Evolutionary conservation across 2,888 invertebrate genomes (phyloP), one percentile per base, ranked within the genome.

Genomic region (Nephrocerus scutellatus): DNA sequence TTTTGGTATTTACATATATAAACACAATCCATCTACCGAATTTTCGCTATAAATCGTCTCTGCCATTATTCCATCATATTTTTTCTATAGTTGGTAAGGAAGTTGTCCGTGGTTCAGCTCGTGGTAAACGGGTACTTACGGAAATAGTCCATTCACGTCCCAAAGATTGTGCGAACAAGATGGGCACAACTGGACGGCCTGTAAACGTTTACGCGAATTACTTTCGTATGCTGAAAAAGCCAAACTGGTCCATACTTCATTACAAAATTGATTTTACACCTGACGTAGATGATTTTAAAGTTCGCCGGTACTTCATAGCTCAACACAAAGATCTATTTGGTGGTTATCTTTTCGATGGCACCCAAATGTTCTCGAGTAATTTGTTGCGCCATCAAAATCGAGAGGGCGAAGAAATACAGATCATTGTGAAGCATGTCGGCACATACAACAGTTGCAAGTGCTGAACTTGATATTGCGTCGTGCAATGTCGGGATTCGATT

Each of bases 291-390:
- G 63, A 72, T 16, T 79, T 79, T 0, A 48, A 54, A 0, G 62
- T 75, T 0, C 73, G 80, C 4, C 81, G 77, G 54, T 70, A 62
- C 0, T 59, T 84, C 3, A 45, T 84, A 3, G 66, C 71, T n/a
- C 55, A 70, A 0, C 79, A 81, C 41, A 65, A 66, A 10, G 65
- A 70, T 1, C 59, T 46, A 0, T 57, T 81, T 4, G 77, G 76
- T 2, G 76, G 78, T 1, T 82, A 80, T 44, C 59, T 85, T 1
- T 86, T 83, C 62, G 85, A 85, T 62, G 85, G 85, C 0, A 72
- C 77, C 0, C 72, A 77, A 1, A 48, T 86, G 12, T 85, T 79
- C 52, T 75, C 78, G 0, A 74, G 77, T 0, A 68, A 71, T 38
- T 56, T 81, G n/a, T n/a, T n/a, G n/a, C n/a, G n/a, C n/a, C 79